Evolutionary conservation across 2,113 vertebrate genomes (phyloP).

Genomic region (Corythoichthys haematopterus): DNA sequence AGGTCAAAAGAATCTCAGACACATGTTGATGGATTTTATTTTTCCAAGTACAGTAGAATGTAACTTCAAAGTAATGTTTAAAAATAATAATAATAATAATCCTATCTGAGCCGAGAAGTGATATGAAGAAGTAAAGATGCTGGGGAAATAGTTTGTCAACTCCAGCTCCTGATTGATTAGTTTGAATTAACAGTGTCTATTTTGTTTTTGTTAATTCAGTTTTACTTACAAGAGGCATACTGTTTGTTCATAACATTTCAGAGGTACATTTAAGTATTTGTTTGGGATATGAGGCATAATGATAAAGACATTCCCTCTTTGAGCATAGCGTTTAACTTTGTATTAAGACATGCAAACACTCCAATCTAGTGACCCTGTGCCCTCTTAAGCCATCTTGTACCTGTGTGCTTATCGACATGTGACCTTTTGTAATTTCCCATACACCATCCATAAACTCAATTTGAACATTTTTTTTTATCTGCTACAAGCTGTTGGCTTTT

Average conservation of each 20-base stretch:
- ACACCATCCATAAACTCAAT: slow-evolving; percentile 53
- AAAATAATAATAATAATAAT: too few relatives aligned
- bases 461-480: slow-evolving; percentile 54
- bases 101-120: too few relatives aligned
- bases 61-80: too few relatives aligned
- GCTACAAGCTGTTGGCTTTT: slow-evolving; percentile 56
- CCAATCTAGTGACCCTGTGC: slow-evolving; percentile 1
- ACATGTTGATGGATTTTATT: too few relatives aligned
- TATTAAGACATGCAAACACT: slow-evolving; percentile 16
- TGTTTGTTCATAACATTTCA: background rate
- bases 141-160: too few relatives aligned
- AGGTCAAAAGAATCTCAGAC: too few relatives aligned
- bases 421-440: background rate
- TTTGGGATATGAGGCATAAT: background rate
- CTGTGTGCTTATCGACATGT: slow-evolving; percentile 11
- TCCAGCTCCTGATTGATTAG: too few relatives aligned
- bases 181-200: too few relatives aligned
- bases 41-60: too few relatives aligned
- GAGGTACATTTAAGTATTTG: background rate
- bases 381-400: background rate
- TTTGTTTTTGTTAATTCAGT: too few relatives aligned
- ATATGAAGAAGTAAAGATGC: too few relatives aligned
- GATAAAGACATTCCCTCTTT: background rate
- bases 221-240: too few relatives aligned
- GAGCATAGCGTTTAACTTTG: slow-evolving; percentile 4